Conservation (phyloP, 2,797 vertebrate species). For the Sebastes kiyomatsui region DNA sequence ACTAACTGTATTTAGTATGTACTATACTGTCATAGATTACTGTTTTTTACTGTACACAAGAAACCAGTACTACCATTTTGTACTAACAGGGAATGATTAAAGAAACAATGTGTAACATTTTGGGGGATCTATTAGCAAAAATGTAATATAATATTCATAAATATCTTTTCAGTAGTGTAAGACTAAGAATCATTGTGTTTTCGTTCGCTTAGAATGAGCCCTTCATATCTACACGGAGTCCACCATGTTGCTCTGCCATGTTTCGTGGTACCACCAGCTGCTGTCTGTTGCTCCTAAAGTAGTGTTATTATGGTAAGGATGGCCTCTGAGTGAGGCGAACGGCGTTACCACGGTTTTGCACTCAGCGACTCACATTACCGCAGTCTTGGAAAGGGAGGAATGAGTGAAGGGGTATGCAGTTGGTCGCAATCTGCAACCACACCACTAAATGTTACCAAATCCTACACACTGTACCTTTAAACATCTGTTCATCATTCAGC, state of each 20-base stretch:
- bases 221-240: too few relatives aligned
- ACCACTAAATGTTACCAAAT: neutral
- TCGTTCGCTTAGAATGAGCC: neutral
- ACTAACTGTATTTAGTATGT: neutral
- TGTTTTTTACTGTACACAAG: neutral
- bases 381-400: neutral
- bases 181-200: neutral
- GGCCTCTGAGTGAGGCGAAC: accelerated
- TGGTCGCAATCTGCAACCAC: neutral
- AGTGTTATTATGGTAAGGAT: neutral
- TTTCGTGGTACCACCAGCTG: too few relatives aligned
- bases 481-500: neutral
- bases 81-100: neutral
- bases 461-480: neutral
- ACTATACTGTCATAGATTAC: neutral
- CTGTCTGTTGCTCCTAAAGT: neutral
- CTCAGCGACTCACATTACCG: too few relatives aligned
- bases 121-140: neutral
- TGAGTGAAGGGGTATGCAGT: neutral
- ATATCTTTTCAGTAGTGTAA: too few relatives aligned
- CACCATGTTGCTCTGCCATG: too few relatives aligned
- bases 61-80: neutral
- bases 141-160: too few relatives aligned
- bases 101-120: neutral
- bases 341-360: neutral